A percentile compares a stretch with the other conserved stretches of the same genome.
Conservation (phyloP, 2,113 vertebrate genomes). For the Prunella fulvescens region DNA sequence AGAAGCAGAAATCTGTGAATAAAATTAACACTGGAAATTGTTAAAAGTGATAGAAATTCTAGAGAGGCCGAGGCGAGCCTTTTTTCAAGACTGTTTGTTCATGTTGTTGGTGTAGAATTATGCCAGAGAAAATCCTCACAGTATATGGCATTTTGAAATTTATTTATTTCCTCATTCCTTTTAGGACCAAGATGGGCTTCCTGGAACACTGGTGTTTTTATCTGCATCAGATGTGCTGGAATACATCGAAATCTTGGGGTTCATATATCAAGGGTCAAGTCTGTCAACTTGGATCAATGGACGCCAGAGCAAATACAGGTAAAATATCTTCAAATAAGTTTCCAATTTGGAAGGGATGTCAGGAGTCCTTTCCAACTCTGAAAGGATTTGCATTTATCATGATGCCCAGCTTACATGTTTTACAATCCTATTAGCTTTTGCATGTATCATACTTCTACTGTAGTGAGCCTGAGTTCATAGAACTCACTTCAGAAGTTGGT, state of each 20-base stretch:
- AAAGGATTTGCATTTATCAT: neutral
- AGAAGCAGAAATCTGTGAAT: neutral
- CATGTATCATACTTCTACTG: neutral
- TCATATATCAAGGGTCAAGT: slow-evolving; percentile 98
- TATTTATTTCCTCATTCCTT: neutral
- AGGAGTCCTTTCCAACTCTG: neutral
- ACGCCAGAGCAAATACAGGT: slow-evolving; percentile 98
- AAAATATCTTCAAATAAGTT: neutral
- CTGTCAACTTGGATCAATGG: slow-evolving; percentile 98
- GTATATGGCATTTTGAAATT: neutral
- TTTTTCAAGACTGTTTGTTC: neutral
- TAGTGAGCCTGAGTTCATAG: neutral
- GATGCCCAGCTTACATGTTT: neutral
- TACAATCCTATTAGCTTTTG: neutral
- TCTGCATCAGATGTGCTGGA: slow-evolving; percentile 98
- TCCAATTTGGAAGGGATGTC: neutral
- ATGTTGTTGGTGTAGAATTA: neutral
- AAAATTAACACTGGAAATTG: neutral
- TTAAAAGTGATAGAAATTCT: neutral
- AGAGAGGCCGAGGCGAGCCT: neutral
- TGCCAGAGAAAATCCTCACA: neutral
- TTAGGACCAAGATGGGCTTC: slow-evolving; percentile 97
- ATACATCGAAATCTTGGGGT: slow-evolving; percentile 98
- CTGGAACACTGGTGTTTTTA: slow-evolving; percentile 98
- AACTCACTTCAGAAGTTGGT: neutral